Evolutionary conservation across 2,888 invertebrate species (phyloP).

Genomic region (Hyposoter didymator): DNA sequence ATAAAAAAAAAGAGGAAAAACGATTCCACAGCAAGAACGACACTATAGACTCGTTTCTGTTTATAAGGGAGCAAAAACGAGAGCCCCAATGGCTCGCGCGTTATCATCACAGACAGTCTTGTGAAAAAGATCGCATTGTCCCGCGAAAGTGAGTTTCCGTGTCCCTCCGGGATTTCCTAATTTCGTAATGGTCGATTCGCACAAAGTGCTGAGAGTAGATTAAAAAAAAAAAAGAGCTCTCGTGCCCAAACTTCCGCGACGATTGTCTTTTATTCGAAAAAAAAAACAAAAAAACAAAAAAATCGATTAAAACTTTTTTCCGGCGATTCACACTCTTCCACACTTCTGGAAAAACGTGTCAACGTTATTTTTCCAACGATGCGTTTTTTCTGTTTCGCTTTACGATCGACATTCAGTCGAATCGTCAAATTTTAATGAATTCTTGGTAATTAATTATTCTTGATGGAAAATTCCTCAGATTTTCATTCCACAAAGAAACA

Average conservation of each 20-base stretch:
- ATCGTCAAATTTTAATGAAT: background rate
- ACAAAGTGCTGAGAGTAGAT: constrained; percentile 28
- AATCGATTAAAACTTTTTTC: background rate
- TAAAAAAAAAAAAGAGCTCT: background rate
- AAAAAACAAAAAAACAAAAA: background rate
- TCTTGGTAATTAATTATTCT: background rate
- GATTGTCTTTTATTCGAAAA: background rate
- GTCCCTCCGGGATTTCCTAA: constrained; percentile 59
- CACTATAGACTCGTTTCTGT: background rate
- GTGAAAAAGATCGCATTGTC: constrained; percentile 32
- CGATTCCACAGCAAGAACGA: no score
- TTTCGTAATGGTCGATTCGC: constrained; percentile 61
- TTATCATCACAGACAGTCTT: constrained; percentile 17
- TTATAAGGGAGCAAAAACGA: constrained; percentile 4
- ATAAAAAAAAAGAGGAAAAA: no score
- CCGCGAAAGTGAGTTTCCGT: constrained; percentile 19
- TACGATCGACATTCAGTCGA: no score
- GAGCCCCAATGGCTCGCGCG: background rate
- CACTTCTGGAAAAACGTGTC: background rate
- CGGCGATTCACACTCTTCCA: background rate
- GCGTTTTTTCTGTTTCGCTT: no score
- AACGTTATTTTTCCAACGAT: background rate
- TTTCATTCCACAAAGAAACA: background rate
- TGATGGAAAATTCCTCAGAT: background rate
- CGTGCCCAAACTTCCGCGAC: background rate